phyloP scores from a whole-genome alignment of 2,113 vertebrate species.

The Ciconia boyciana region DNA sequence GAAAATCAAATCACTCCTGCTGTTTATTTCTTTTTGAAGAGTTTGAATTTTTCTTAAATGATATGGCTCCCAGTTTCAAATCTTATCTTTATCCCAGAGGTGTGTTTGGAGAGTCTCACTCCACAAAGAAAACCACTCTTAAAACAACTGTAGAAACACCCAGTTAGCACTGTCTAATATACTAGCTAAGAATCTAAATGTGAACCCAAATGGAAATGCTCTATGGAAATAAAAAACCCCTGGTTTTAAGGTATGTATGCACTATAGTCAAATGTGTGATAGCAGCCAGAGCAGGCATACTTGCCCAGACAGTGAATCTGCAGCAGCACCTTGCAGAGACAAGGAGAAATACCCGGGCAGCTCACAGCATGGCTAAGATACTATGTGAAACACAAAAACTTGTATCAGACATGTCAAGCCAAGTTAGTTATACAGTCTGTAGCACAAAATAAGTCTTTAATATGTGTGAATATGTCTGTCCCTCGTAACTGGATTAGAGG shows the following conservation, averaged over 20 bases:
- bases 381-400: not conserved
- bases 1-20: conserved; percentile 12
- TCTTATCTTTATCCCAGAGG: not conserved
- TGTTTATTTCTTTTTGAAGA: conserved; percentile 20
- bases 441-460: not conserved
- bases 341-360: not conserved
- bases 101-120: not conserved
- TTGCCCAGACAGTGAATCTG: not conserved
- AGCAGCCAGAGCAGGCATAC: not conserved
- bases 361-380: not conserved
- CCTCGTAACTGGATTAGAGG: not conserved
- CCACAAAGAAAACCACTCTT: not conserved
- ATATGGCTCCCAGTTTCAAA: not conserved
- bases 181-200: not conserved
- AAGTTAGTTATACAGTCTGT: not conserved
- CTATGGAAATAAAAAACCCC: not conserved
- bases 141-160: not conserved
- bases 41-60: not conserved
- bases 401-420: not conserved
- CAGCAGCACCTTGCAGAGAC: not conserved
- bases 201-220: not conserved
- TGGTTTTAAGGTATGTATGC: not conserved
- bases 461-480: not conserved
- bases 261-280: rapidly evolving
- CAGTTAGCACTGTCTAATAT: not conserved